These are phyloP conservation scores for Drosophila burlai DNA, from an alignment of 1,140 invertebrate species.

Conservation along the genomic window DNA sequence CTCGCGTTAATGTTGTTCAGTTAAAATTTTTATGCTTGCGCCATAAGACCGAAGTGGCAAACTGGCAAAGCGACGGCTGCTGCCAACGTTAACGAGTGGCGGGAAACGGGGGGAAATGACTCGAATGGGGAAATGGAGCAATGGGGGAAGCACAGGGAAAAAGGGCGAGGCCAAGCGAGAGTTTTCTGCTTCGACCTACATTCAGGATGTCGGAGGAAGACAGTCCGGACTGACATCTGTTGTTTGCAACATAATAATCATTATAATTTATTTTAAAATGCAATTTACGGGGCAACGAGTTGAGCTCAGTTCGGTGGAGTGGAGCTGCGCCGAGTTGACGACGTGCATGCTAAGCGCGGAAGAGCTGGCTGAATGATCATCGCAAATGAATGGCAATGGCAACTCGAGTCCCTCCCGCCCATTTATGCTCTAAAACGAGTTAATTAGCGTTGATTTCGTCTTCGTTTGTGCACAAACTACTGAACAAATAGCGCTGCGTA, in stretches of 20 bases:
- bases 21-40: slow-evolving; percentile 77
- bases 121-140: slow-evolving; percentile 1
- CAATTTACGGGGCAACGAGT: slow-evolving; percentile 70
- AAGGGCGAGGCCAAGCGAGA: slow-evolving; percentile 1
- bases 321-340: slow-evolving; percentile 53
- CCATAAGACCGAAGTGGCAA: slow-evolving; percentile 77
- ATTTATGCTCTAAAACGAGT: slow-evolving; percentile 62
- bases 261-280: slow-evolving; percentile 84
- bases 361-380: slow-evolving; percentile 33
- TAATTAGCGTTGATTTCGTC: slow-evolving; percentile 80
- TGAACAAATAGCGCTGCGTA: slow-evolving; percentile 68
- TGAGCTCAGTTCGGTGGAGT: slow-evolving; percentile 35
- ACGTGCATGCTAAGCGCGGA: slow-evolving; percentile 62
- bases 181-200: slow-evolving; percentile 41
- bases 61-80: slow-evolving; percentile 56
- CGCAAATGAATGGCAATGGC: slow-evolving; percentile 42
- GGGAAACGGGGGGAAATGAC: slow-evolving; percentile 2
- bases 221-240: slow-evolving; percentile 69
- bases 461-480: slow-evolving; percentile 72
- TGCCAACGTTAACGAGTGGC: slow-evolving; percentile 43
- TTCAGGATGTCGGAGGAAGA: slow-evolving; percentile 42
- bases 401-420: slow-evolving; percentile 31
- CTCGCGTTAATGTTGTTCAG: slow-evolving; percentile 78
- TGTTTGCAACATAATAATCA: slow-evolving; percentile 82
- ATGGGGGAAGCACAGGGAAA: neutral